Conservation (phyloP, 2,888 invertebrate genomes). For the Cheilosia impressa region DNA sequence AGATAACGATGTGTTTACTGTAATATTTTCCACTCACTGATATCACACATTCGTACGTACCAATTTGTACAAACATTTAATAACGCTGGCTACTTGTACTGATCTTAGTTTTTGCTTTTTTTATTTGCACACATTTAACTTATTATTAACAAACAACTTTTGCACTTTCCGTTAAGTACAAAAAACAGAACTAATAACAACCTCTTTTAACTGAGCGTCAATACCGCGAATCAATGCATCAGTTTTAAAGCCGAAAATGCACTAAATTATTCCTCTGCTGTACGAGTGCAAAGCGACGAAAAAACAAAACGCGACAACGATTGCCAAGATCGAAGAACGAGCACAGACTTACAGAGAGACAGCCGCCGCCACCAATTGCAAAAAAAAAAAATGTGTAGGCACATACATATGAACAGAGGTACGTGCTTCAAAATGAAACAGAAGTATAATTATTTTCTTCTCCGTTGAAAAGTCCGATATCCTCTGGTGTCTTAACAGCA, state of each 20-base stretch:
- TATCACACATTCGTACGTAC: conserved; percentile 16
- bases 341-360: conserved; percentile 14
- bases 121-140: not conserved
- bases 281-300: conserved; percentile 52
- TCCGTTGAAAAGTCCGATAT: conserved; percentile 30
- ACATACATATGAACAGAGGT: not conserved
- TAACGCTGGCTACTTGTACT: not conserved
- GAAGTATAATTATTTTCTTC: conserved; percentile 17
- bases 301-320: conserved; percentile 27
- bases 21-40: conserved; percentile 31
- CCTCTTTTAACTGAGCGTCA: not conserved
- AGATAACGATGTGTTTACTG: conserved; percentile 29
- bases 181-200: conserved; percentile 29
- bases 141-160: not conserved
- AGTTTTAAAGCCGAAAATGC: conserved; percentile 58
- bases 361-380: conserved; percentile 30
- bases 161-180: not conserved
- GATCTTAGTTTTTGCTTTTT: not conserved
- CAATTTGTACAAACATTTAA: conserved; percentile 2
- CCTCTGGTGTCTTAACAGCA: conserved; percentile 7
- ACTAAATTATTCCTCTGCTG: conserved; percentile 56
- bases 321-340: conserved; percentile 59
- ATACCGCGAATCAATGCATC: conserved; percentile 45
- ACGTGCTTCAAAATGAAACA: conserved; percentile 31
- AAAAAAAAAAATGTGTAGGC: not conserved